phyloP scores from a whole-genome alignment of 2,888 invertebrate species.

The Tethea ocularis region DNA sequence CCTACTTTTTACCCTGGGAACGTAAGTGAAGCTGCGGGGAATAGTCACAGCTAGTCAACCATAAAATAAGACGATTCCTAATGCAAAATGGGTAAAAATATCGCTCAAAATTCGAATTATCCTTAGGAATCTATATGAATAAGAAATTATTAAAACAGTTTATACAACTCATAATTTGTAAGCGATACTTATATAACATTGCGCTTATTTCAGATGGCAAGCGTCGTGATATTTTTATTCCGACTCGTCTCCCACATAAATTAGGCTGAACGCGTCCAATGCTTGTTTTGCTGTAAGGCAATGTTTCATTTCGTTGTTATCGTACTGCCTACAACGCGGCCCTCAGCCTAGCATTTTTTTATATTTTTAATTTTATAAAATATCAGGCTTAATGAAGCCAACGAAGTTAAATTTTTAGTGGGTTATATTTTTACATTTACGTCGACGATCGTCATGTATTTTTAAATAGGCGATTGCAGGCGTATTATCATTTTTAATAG shows the following conservation, averaged over 20 bases:
- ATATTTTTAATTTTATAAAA: constrained; percentile 14
- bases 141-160: too few relatives aligned
- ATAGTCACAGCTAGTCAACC: too few relatives aligned
- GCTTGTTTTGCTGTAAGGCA: constrained; percentile 29
- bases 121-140: too few relatives aligned
- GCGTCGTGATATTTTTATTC: constrained; percentile 10
- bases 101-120: too few relatives aligned
- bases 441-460: not conserved
- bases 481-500: too few relatives aligned
- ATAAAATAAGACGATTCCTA: too few relatives aligned
- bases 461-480: too few relatives aligned
- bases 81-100: constrained; percentile 14
- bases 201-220: constrained; percentile 36
- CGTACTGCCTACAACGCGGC: constrained; percentile 23
- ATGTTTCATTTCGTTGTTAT: constrained; percentile 40
- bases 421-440: not conserved
- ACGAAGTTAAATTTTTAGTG: not conserved
- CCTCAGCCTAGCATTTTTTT: constrained; percentile 14
- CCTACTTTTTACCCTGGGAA: too few relatives aligned
- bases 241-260: constrained; percentile 38
- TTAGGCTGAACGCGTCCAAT: constrained; percentile 34
- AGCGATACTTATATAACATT: constrained; percentile 33
- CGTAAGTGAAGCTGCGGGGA: too few relatives aligned
- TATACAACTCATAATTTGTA: constrained; percentile 23
- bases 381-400: not conserved